Conservation (phyloP, 2,888 invertebrate genomes). For the Hypena proboscidalis region DNA sequence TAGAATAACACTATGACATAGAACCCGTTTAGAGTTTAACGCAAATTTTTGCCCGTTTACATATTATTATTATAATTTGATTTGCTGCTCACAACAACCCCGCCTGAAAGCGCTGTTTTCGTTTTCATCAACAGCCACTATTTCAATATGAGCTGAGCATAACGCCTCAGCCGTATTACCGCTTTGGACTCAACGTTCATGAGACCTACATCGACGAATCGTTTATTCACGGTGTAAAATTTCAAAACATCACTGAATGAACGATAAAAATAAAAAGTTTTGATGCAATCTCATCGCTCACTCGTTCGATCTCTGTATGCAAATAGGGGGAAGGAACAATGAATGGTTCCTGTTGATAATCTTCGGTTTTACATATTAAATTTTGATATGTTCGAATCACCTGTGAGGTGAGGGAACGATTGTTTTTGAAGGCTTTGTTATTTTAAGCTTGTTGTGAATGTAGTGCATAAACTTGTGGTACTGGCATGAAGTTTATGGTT, state of each 20-base stretch:
- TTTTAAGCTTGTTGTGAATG: conserved; percentile 7
- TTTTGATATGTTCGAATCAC: conserved; percentile 44
- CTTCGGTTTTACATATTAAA: conserved; percentile 52
- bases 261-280: conserved; percentile 49
- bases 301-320: conserved; percentile 69
- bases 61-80: too few species aligned
- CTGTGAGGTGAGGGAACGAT: conserved; percentile 30
- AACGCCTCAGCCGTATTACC: too few species aligned
- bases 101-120: too few species aligned
- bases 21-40: too few species aligned
- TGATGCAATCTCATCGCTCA: conserved; percentile 47
- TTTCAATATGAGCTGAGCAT: too few species aligned
- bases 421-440: conserved; percentile 8
- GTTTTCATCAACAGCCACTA: too few species aligned
- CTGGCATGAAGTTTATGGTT: too few species aligned
- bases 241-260: conserved; percentile 62
- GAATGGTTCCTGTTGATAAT: conserved; percentile 75
- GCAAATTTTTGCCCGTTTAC: too few species aligned
- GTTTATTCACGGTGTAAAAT: conserved; percentile 68
- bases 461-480: neutral
- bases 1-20: too few species aligned
- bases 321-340: conserved; percentile 74
- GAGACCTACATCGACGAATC: conserved; percentile 59
- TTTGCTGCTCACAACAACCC: too few species aligned
- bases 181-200: conserved; percentile 7